A percentile compares a stretch with the other conserved stretches of the same genome.
Conservation (phyloP, 23 tunicate species). For the Oikopleura vanhoeffeni region DNA sequence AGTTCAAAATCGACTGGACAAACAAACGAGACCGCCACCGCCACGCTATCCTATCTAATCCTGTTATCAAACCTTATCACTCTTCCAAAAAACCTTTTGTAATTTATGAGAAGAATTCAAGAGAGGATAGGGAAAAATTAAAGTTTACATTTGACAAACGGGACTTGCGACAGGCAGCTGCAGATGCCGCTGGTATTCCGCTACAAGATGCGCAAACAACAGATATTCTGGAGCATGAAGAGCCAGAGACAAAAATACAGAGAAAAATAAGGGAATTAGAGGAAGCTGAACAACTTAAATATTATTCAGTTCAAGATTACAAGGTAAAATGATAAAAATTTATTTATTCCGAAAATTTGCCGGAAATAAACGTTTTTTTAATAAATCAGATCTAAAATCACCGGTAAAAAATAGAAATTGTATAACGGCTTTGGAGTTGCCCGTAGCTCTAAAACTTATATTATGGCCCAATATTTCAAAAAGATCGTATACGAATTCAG, state of each 20-base stretch:
- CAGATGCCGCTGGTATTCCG: not conserved
- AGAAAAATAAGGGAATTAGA: not conserved
- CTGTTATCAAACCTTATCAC: not conserved
- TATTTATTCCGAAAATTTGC: no score
- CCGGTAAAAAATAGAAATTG: no score
- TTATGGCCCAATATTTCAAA: no score
- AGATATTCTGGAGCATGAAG: not conserved
- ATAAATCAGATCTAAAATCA: no score
- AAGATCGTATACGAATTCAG: no score
- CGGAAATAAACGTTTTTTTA: no score
- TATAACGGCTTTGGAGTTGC: no score
- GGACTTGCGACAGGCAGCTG: not conserved
- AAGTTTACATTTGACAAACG: no score
- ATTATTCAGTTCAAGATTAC: not conserved
- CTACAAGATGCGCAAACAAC: not conserved
- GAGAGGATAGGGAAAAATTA: no score
- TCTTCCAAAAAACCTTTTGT: not conserved
- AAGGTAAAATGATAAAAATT: slow-evolving; percentile 15
- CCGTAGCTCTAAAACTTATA: no score
- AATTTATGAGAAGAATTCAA: not conserved
- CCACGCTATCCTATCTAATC: not conserved
- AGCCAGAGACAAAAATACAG: not conserved
- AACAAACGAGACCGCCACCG: not conserved
- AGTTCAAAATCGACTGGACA: slow-evolving; percentile 14
- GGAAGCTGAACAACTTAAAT: not conserved